Evolutionary conservation across 2,888 invertebrate genomes (phyloP).

Genomic region (Uloborus plumipes): DNA sequence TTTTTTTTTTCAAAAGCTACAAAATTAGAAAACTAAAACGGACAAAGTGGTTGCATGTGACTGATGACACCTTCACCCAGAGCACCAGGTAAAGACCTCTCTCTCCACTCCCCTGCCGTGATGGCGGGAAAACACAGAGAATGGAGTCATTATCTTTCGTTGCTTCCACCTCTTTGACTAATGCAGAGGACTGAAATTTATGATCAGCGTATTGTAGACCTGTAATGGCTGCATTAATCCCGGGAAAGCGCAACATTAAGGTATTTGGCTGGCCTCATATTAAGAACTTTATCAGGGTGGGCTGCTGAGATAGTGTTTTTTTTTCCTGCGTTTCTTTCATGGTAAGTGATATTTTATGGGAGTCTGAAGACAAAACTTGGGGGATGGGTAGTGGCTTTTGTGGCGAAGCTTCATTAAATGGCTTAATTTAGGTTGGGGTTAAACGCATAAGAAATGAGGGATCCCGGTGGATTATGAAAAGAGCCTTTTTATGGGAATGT

Average conservation of each 20-base stretch:
- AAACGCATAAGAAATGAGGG: neutral
- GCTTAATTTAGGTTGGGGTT: constrained; percentile 4
- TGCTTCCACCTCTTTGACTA: neutral
- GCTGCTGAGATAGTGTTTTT: neutral
- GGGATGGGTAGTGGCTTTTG: neutral
- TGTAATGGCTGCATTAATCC: constrained; percentile 39
- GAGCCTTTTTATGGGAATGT: constrained; percentile 10
- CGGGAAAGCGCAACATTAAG: constrained; percentile 33
- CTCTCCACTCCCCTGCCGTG: no score
- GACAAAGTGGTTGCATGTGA: no score
- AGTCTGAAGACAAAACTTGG: constrained; percentile 4
- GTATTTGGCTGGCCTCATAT: constrained; percentile 27
- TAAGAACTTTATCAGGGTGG: constrained; percentile 25
- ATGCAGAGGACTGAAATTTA: constrained; percentile 2
- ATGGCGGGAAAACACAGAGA: constrained; percentile 18
- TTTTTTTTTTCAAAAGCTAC: no score
- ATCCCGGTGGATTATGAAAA: constrained; percentile 12
- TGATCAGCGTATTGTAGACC: constrained; percentile 5
- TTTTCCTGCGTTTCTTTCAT: no score
- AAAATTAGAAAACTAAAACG: no score
- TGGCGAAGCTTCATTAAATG: constrained; percentile 17
- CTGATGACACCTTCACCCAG: no score
- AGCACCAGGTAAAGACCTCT: no score
- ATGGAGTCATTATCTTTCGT: constrained; percentile 50
- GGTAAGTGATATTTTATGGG: constrained; percentile 22